Evolutionary conservation across 2,888 invertebrate genomes (phyloP), one percentile per base, ranked within the genome.

Genomic region (Hirtodrosophila histrioides): DNA sequence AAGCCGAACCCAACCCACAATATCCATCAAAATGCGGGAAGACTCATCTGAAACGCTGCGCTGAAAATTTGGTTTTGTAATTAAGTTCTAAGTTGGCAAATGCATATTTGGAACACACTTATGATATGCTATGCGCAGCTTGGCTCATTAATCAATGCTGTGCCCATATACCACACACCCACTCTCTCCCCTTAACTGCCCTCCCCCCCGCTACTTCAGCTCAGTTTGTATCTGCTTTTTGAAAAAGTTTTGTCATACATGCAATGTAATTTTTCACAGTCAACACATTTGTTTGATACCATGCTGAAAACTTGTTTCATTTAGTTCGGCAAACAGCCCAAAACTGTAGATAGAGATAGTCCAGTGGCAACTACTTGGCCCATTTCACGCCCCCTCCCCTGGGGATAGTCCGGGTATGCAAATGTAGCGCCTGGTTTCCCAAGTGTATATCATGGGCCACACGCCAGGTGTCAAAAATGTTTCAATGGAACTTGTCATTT

Each of bases 1-100:
- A 17, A 17, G 17, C 17, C 1, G 17, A 45, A 45, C 79, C 72
- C 67, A 64, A 50, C 69, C 73, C 65, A 63, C 79, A 65, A 68
- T 6, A 68, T 82, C 78, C 72, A 82, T 75, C 82, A 77, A 75
- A 81, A 84, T 85, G 84, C 86, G 84, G 86, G 84, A 86, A 64
- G 65, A 69, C 67, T 73, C 77, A 65, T 35, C 17, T 11, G 23
- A 40, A 61, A 36, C 29, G 43, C 48, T 27, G 27, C 3, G 49
- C 54, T 45, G 48, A 69, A 50, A 78, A 76, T 74, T 78, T 70
- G 77, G 69, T 68, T 70, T 68, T 62, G 85, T 84, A 81, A 85
- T 85, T 85, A 77, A 69, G 81, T 74, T 81, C 85, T 82, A 81
- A 77, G 81, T 84, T 82, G 78, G 66, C 65, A 51, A 79, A 75